A percentile compares a stretch with the other conserved stretches of the same genome.
These are phyloP conservation scores for Sternarchorhynchus goeldii DNA, from an alignment of 2,797 vertebrate genomes.

Conservation along the genomic window DNA sequence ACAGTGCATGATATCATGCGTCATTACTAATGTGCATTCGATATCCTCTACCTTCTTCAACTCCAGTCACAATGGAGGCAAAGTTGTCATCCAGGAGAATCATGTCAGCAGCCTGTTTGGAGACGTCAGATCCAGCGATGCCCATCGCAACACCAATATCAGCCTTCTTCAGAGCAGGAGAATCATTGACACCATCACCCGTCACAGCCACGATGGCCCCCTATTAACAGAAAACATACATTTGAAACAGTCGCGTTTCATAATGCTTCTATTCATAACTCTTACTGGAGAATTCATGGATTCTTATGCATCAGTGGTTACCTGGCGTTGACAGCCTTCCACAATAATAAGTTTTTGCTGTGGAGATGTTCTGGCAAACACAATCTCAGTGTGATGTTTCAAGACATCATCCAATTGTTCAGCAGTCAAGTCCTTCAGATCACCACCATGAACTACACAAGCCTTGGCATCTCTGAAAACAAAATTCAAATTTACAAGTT, in stretches of 20 bases:
- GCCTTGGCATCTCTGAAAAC: constrained; percentile 90
- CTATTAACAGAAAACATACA: constrained; percentile 64
- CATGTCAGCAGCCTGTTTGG: constrained; percentile 98
- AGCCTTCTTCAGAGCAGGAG: constrained; percentile 94
- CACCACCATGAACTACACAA: constrained; percentile 91
- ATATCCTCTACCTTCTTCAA: constrained; percentile 85
- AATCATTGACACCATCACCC: constrained; percentile 96
- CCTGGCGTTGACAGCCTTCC: constrained; percentile 96
- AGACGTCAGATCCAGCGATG: constrained; percentile 93
- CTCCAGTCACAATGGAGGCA: constrained; percentile 95
- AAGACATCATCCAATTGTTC: constrained; percentile 92
- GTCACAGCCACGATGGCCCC: constrained; percentile 97
- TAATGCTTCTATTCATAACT: not conserved
- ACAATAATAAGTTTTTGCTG: constrained; percentile 97
- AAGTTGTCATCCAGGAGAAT: constrained; percentile 97
- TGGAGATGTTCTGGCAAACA: constrained; percentile 94
- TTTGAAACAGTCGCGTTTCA: not conserved
- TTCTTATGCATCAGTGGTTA: constrained; percentile 47
- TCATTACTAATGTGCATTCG: not conserved
- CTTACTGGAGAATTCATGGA: not conserved
- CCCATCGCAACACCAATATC: constrained; percentile 98
- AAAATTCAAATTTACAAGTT: not conserved
- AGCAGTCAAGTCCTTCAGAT: constrained; percentile 86
- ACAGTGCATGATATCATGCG: too few species aligned
- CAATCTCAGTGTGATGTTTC: constrained; percentile 91